A percentile compares a stretch with the other conserved stretches of the same genome.
Evolutionary conservation across 2,888 invertebrate genomes (phyloP).

Genomic region (Apodemia mormo): DNA sequence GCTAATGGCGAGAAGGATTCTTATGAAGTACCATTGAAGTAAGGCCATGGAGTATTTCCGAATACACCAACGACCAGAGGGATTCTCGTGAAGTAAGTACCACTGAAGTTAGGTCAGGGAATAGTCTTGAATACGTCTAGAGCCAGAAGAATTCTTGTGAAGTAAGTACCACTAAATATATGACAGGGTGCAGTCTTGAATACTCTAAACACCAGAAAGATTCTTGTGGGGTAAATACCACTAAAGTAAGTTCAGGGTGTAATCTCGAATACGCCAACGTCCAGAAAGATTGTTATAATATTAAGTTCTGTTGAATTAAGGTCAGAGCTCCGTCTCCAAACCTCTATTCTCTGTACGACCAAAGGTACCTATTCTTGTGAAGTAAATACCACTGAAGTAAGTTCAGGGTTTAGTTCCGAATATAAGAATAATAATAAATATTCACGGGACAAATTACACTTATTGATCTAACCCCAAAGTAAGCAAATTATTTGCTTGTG

Average conservation of each 20-base stretch:
- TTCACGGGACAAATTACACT: too few relatives aligned
- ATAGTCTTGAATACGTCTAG: too few relatives aligned
- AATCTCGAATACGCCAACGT: conserved; percentile 91
- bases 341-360: conserved; percentile 92
- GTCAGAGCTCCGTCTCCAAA: too few relatives aligned
- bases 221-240: conserved; percentile 48
- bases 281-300: conserved; percentile 95
- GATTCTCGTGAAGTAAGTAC: conserved; percentile 24
- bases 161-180: too few relatives aligned
- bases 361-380: conserved; percentile 91
- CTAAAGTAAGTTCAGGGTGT: too few relatives aligned
- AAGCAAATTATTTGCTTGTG: too few relatives aligned
- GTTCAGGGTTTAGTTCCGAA: too few relatives aligned
- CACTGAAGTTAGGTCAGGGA: background rate
- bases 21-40: conserved; percentile 83
- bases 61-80: conserved; percentile 55
- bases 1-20: conserved; percentile 95
- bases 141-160: too few relatives aligned
- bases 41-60: too few relatives aligned
- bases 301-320: conserved; percentile 69
- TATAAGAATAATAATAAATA: too few relatives aligned
- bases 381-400: conserved; percentile 74
- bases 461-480: too few relatives aligned
- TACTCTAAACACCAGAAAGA: conserved; percentile 96
- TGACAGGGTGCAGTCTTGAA: conserved; percentile 62